Evolutionary conservation across 2,113 vertebrate species (phyloP).

Genomic region (Apodemus sylvaticus): DNA sequence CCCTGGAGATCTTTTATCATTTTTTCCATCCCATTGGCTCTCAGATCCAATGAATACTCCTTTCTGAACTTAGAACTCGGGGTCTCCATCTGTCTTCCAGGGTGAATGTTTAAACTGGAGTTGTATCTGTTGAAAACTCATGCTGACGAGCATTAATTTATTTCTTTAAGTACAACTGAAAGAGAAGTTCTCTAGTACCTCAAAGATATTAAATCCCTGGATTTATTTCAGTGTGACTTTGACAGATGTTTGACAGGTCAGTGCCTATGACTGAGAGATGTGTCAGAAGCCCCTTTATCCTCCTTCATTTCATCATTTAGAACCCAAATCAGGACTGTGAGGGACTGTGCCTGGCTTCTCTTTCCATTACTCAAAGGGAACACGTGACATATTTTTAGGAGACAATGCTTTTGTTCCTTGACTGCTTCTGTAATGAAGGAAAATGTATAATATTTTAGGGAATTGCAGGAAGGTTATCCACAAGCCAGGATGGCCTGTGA

Average conservation of each 20-base stretch:
- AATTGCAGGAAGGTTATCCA: conserved; percentile 23
- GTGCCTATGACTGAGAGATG: conserved; percentile 62
- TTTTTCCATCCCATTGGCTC: conserved; percentile 53
- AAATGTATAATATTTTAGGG: background rate
- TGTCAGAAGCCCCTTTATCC: conserved; percentile 68
- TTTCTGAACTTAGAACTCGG: conserved; percentile 56
- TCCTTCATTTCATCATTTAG: conserved; percentile 58
- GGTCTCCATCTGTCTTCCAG: conserved; percentile 49
- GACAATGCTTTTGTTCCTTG: conserved; percentile 48
- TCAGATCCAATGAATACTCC: conserved; percentile 55
- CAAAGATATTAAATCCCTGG: conserved; percentile 70
- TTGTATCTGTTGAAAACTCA: conserved; percentile 68
- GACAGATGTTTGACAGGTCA: conserved; percentile 60
- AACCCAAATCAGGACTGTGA: conserved; percentile 53
- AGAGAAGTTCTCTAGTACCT: conserved; percentile 74
- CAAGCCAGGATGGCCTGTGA: background rate
- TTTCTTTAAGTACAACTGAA: conserved; percentile 75
- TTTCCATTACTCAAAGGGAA: conserved; percentile 62
- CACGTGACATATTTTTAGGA: conserved; percentile 54
- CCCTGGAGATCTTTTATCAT: conserved; percentile 64
- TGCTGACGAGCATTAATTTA: conserved; percentile 73
- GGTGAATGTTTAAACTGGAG: conserved; percentile 59
- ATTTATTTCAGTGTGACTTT: conserved; percentile 65
- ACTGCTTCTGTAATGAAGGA: conserved; percentile 51
- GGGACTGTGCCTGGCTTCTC: conserved; percentile 49